Percentiles rank a stretch among this genome's conserved stretches.
Evolutionary conservation across 53 echinoderm and acorn worm species (phyloP).

Genomic region (Hippasteria phrygiana): DNA sequence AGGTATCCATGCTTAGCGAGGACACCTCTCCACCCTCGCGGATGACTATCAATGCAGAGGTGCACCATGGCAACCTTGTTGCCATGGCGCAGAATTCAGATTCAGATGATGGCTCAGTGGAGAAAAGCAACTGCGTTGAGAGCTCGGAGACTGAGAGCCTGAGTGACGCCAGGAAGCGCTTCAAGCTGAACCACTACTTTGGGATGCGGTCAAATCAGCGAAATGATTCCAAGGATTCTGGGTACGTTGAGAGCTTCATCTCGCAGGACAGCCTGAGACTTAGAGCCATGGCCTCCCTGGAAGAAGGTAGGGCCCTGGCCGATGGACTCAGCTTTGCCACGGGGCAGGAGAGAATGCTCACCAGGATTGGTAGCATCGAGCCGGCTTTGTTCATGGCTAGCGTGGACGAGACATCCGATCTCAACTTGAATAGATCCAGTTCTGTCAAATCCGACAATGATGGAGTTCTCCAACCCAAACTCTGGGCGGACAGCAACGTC

Average conservation of each 20-base stretch:
- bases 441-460: conserved; percentile 43
- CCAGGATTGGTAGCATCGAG: conserved; percentile 5
- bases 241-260: conserved; percentile 62
- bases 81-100: conserved; percentile 29
- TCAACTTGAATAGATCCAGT: conserved; percentile 35
- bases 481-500: background rate
- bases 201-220: conserved; percentile 59
- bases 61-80: background rate
- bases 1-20: background rate
- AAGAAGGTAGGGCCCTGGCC: conserved; percentile 14
- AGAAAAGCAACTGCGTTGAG: conserved; percentile 44
- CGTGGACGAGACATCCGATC: conserved; percentile 28
- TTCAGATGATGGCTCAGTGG: conserved; percentile 30
- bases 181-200: conserved; percentile 39
- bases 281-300: conserved; percentile 35
- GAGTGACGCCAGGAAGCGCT: conserved; percentile 31
- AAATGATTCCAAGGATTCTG: conserved; percentile 64
- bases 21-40: background rate
- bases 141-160: conserved; percentile 64
- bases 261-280: conserved; percentile 56
- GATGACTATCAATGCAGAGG: background rate
- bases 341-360: background rate
- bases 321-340: background rate
- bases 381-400: conserved; percentile 30
- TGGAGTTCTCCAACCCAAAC: background rate